These are phyloP conservation scores for Brachionus sp. DNA, from an alignment of 1,140 invertebrate species.

Conservation along the genomic window DNA sequence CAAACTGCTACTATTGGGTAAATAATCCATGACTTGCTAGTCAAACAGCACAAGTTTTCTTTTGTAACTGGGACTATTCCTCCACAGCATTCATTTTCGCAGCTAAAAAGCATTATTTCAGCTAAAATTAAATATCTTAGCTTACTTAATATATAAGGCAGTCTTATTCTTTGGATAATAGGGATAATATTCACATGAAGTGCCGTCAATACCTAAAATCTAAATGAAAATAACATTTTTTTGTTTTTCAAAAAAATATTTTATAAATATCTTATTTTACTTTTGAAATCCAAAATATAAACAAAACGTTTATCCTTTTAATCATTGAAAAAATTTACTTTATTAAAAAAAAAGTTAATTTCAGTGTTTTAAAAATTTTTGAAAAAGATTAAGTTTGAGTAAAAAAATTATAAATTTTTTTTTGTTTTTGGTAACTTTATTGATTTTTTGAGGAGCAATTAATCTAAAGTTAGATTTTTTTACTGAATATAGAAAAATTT, in stretches of 20 bases:
- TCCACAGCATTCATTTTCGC: slow-evolving; percentile 11
- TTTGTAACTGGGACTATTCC: not conserved
- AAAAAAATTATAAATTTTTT: too few species aligned
- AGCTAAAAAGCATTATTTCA: not conserved
- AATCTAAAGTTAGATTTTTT: not conserved
- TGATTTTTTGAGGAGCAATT: not conserved
- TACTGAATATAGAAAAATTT: not conserved
- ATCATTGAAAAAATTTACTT: not conserved
- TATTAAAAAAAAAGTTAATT: not conserved
- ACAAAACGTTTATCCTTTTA: not conserved
- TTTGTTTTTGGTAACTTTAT: not conserved
- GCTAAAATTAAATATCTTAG: not conserved
- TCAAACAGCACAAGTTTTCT: not conserved
- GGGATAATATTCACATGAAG: not conserved
- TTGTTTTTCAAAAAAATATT: not conserved
- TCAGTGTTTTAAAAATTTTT: not conserved
- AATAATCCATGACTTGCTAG: not conserved
- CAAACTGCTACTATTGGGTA: slow-evolving; percentile 7
- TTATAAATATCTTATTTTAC: not conserved
- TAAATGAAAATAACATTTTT: not conserved
- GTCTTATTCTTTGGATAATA: not conserved
- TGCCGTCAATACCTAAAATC: not conserved
- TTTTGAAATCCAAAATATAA: not conserved
- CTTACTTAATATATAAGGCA: not conserved
- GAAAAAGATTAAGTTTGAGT: too few species aligned